Percentiles rank a stretch among this genome's conserved stretches.
Evolutionary conservation across 2,888 invertebrate genomes (phyloP).

Genomic region (Thymelicus lineola): DNA sequence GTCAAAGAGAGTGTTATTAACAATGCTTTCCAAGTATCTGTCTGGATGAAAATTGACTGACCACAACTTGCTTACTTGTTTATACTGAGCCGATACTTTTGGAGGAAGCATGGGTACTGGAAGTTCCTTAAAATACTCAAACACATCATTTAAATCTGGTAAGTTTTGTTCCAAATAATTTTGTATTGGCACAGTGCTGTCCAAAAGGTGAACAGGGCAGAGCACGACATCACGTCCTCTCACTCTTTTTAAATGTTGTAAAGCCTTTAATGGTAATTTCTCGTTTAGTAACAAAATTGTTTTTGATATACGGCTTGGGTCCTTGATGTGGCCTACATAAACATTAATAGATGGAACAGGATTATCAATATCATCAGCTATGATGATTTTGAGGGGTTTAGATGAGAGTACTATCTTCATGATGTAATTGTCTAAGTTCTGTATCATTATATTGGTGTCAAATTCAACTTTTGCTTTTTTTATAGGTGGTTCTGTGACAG

Average conservation of each 20-base stretch:
- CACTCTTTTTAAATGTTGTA: conserved; percentile 91
- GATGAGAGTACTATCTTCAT: conserved; percentile 51
- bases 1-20: conserved; percentile 86
- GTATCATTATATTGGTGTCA: conserved; percentile 20
- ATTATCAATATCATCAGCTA: conserved; percentile 81
- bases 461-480: conserved; percentile 57
- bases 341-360: conserved; percentile 82
- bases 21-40: conserved; percentile 88
- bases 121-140: conserved; percentile 81
- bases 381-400: conserved; percentile 75
- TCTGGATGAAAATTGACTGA: conserved; percentile 94
- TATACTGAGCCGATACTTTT: conserved; percentile 88
- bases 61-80: conserved; percentile 87
- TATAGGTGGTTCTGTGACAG: conserved; percentile 54
- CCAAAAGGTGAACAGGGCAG: conserved; percentile 69
- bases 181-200: conserved; percentile 61
- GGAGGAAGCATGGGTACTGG: conserved; percentile 87
- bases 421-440: conserved; percentile 54
- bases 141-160: conserved; percentile 74
- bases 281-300: conserved; percentile 86
- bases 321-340: conserved; percentile 85
- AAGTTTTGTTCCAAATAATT: conserved; percentile 66
- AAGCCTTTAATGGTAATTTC: conserved; percentile 84
- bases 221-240: conserved; percentile 84
- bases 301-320: conserved; percentile 86